These are phyloP conservation scores for Pharmacophagus antenor DNA, from an alignment of 2,888 invertebrate species.

Conservation along the genomic window DNA sequence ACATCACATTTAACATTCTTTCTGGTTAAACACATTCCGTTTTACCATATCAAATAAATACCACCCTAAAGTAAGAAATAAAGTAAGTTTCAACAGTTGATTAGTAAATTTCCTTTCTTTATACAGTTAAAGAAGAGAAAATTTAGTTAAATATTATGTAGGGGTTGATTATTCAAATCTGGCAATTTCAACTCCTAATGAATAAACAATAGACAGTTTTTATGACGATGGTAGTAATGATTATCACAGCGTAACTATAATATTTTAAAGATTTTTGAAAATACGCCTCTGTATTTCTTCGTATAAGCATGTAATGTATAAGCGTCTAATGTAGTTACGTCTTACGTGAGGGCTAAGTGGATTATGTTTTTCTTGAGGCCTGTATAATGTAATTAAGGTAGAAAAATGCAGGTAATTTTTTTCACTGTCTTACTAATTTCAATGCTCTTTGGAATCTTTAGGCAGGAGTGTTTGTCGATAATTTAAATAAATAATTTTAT, in stretches of 20 bases:
- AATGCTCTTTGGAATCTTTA: not conserved
- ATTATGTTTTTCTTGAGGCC: conserved; percentile 45
- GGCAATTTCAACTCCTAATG: too few relatives aligned
- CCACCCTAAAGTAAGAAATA: too few relatives aligned
- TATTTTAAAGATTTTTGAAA: conserved; percentile 26
- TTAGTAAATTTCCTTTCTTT: too few relatives aligned
- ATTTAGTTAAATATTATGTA: too few relatives aligned
- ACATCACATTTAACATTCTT: too few relatives aligned
- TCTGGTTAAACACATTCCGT: too few relatives aligned
- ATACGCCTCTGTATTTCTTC: conserved; percentile 51
- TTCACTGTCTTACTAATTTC: not conserved
- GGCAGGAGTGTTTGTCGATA: not conserved
- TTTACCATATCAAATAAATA: too few relatives aligned
- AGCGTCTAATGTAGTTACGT: conserved; percentile 70
- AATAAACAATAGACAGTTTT: not conserved
- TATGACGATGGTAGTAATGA: not conserved
- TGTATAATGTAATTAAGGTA: not conserved
- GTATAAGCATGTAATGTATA: conserved; percentile 51
- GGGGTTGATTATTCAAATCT: too few relatives aligned
- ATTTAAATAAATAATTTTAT: too few relatives aligned
- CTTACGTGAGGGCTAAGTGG: conserved; percentile 64
- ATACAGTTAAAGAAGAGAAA: too few relatives aligned
- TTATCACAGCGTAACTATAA: not conserved
- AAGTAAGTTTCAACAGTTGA: too few relatives aligned
- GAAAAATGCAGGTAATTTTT: conserved; percentile 1